These are phyloP conservation scores for Nettapus auritus DNA, from an alignment of 2,113 vertebrate genomes.

Conservation along the genomic window DNA sequence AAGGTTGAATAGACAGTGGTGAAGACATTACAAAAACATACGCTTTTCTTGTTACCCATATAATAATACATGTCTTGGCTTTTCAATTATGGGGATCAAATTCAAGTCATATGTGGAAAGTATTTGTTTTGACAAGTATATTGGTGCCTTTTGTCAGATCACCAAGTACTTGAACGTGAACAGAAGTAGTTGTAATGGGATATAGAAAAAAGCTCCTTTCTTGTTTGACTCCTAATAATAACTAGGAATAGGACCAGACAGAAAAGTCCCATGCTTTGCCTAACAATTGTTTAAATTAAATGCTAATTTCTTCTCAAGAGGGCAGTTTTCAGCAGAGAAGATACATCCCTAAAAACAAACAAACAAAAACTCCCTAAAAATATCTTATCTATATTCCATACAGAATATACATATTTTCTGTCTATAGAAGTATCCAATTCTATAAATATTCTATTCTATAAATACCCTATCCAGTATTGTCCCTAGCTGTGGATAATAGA, in stretches of 20 bases:
- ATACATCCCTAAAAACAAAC: background rate
- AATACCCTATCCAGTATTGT: background rate
- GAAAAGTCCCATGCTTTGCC: background rate
- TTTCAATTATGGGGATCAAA: background rate
- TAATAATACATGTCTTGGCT: background rate
- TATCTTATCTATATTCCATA: background rate
- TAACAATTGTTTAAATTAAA: background rate
- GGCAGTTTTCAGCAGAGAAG: background rate
- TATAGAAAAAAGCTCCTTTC: background rate
- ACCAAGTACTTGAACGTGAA: background rate
- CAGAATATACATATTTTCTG: background rate
- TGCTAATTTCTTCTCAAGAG: background rate
- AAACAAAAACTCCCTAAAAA: background rate
- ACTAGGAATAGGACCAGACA: background rate
- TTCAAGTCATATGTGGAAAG: background rate
- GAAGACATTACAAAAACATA: background rate
- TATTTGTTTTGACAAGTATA: conserved; percentile 4
- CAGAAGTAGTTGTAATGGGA: background rate
- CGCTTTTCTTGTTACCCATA: background rate
- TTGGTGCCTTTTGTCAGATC: background rate
- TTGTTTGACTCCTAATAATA: background rate
- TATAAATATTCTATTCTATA: background rate
- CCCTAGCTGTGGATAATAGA: background rate
- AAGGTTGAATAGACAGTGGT: background rate
- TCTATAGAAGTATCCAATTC: background rate